phyloP scores from a whole-genome alignment of 2,113 vertebrate genomes.

The Gymnobelideus leadbeateri region DNA sequence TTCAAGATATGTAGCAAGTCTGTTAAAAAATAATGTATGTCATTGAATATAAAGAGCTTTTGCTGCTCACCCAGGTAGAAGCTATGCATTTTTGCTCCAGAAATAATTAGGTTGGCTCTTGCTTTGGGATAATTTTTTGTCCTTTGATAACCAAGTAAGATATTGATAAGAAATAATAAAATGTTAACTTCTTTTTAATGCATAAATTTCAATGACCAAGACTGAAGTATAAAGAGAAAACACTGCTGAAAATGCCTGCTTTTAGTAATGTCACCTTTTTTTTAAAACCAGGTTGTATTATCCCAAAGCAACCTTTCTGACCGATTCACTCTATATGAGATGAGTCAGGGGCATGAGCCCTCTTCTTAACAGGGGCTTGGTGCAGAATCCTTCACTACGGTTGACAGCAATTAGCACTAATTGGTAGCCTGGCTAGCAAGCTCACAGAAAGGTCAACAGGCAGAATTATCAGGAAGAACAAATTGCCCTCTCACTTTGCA shows the following conservation, averaged over 20 bases:
- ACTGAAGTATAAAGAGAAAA: conserved; percentile 46
- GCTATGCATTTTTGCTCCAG: conserved; percentile 71
- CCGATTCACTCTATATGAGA: conserved; percentile 19
- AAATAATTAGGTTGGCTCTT: conserved; percentile 76
- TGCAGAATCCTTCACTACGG: conserved; percentile 38
- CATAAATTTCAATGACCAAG: conserved; percentile 60
- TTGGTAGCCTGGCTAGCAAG: conserved; percentile 53
- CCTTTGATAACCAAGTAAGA: conserved; percentile 74
- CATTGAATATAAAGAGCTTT: conserved; percentile 74
- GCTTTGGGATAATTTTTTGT: conserved; percentile 52
- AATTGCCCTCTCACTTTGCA: conserved; percentile 46
- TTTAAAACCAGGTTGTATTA: not conserved
- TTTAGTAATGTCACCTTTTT: conserved; percentile 7
- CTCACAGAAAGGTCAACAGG: conserved; percentile 50
- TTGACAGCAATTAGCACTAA: conserved; percentile 68
- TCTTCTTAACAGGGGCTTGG: conserved; percentile 41
- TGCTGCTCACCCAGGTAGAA: conserved; percentile 69
- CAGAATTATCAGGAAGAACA: conserved; percentile 19
- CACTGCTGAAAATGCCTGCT: conserved; percentile 54
- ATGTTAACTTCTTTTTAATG: not conserved
- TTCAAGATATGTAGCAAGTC: conserved; percentile 77
- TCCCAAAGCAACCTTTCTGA: conserved; percentile 32
- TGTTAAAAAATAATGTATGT: conserved; percentile 79
- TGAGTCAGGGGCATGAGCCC: conserved; percentile 63
- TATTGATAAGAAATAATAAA: conserved; percentile 65